Evolutionary conservation across 2,113 vertebrate species (phyloP).

Genomic region (Calonectris borealis): DNA sequence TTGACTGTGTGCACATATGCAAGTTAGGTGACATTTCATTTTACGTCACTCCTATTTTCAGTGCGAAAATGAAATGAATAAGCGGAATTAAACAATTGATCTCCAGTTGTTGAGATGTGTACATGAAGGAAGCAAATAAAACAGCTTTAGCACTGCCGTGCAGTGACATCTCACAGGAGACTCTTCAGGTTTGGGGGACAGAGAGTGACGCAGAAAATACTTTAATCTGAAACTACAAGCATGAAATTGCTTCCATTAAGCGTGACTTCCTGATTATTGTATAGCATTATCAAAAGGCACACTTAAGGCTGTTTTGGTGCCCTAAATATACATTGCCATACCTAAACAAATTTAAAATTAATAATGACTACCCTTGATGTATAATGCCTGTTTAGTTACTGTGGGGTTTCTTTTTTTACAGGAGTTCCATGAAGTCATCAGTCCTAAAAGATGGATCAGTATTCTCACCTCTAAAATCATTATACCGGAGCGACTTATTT

Average conservation of each 20-base stretch:
- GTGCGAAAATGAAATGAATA: neutral
- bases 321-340: neutral
- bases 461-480: neutral
- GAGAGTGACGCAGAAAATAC: neutral
- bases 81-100: neutral
- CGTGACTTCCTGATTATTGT: conserved; percentile 25
- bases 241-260: conserved; percentile 36
- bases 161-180: neutral
- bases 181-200: neutral
- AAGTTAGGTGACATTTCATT: neutral
- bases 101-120: neutral
- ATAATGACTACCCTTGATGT: neutral
- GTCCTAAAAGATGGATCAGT: neutral
- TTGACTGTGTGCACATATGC: neutral
- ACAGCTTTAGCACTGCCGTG: neutral
- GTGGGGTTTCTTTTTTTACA: neutral
- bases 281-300: neutral
- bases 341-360: conserved; percentile 7
- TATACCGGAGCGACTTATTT: neutral
- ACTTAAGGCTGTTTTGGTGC: neutral
- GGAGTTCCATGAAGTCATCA: neutral
- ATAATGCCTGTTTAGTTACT: neutral
- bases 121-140: neutral
- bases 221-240: conserved; percentile 21
- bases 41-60: neutral